Base-by-base conservation (phyloP, 2,888 invertebrate species). In the Chrysopilus asiliformis region DNA sequence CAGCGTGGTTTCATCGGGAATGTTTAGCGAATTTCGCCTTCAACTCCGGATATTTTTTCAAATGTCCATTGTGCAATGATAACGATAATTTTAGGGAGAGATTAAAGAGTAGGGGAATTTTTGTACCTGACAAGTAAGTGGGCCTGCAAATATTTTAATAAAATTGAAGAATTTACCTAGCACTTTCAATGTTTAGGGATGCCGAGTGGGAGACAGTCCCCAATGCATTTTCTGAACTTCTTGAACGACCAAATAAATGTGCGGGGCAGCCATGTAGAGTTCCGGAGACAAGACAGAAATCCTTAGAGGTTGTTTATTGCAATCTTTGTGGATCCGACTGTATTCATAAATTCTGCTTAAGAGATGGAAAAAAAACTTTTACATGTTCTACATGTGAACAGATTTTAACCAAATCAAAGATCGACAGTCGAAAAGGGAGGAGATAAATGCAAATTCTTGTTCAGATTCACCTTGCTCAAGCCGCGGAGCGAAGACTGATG, bases 11-110 rank as follows among this genome's bases (percentile, higher is more conserved):
- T 49, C 87, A 87, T 49, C 68, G 79, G 29, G 51, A 49, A 12
- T 87, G 87, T 58, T 53, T 83, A 20, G 76, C 78, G 64, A 67
- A 68, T 36, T 72, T 81, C 61, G 82, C 86, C 0, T 54, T 74
- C 5, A 78, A 71, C 46, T 76, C 85, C 0, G 89, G 87, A 0
- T 81, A 86, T 48, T 85, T 80, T 53, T 73, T 86, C 45, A 86
- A 83, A 51, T 89, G 89, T 53, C 87, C 89, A 0, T 60, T 84
- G 0, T 89, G 82, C 49, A 86, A 85, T 48, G 75, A 83, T 51
- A 72, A 71, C 32, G 66, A 71, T 0, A 54, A 57, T 3, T 85
- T 84, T 58, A 68, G 72, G 38, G 50, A 65, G 1, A 71, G 73
- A 0, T 74, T 78, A 54, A 53, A 75, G 13, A 55, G 64, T 1